These are phyloP conservation scores for Dolomedes plantarius DNA, from an alignment of 2,888 invertebrate genomes.

Conservation along the genomic window DNA sequence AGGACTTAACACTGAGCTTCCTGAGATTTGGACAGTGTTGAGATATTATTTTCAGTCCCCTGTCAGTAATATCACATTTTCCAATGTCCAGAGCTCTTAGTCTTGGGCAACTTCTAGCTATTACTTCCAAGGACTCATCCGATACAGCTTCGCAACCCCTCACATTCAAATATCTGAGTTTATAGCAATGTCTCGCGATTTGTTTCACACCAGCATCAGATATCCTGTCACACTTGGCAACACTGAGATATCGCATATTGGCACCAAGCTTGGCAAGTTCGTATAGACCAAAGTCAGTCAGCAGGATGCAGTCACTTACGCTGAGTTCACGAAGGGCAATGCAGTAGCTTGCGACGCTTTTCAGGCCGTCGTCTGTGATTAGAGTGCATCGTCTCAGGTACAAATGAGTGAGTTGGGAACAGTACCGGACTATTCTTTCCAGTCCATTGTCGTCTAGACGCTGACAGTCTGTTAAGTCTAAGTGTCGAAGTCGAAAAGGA, in stretches of 20 bases:
- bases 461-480: conserved; percentile 93
- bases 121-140: conserved; percentile 90
- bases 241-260: conserved; percentile 93
- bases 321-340: conserved; percentile 85
- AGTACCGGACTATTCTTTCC: conserved; percentile 88
- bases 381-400: conserved; percentile 91
- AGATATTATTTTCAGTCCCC: conserved; percentile 80
- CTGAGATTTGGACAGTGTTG: conserved; percentile 87
- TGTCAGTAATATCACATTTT: conserved; percentile 94
- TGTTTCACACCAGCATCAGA: conserved; percentile 90
- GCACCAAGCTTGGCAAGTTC: conserved; percentile 91
- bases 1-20: conserved; percentile 81
- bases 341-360: conserved; percentile 93
- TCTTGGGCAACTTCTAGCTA: conserved; percentile 90
- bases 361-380: conserved; percentile 93
- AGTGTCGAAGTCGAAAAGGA: conserved; percentile 82
- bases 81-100: conserved; percentile 92
- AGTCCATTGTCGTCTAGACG: conserved; percentile 89
- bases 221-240: conserved; percentile 93
- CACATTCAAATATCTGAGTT: conserved; percentile 89
- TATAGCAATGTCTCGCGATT: conserved; percentile 90
- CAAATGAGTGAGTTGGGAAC: conserved; percentile 89
- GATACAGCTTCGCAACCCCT: conserved; percentile 95
- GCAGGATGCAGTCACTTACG: conserved; percentile 87
- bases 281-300: conserved; percentile 91